Conservation (phyloP, 1,140 invertebrate genomes). For the Hypothenemus hampei region DNA sequence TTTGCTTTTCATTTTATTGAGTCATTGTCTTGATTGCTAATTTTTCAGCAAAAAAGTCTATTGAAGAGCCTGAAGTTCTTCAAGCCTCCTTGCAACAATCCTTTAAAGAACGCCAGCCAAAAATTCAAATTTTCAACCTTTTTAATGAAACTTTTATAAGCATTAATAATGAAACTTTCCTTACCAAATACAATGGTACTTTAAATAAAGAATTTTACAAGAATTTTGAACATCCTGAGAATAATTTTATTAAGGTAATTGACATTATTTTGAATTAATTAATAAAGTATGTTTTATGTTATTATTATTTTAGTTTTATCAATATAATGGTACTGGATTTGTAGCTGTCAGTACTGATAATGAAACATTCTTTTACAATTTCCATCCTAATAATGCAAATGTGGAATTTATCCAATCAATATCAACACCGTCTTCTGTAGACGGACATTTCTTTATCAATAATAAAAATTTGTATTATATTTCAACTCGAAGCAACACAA, state of each 20-base stretch:
- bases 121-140: conserved; percentile 4
- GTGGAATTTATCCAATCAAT: conserved; percentile 15
- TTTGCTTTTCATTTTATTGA: no score
- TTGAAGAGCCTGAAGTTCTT: no score
- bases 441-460: conserved; percentile 28
- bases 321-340: conserved; percentile 13
- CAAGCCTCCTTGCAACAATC: no score
- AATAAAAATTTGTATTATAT: conserved; percentile 27
- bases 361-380: neutral
- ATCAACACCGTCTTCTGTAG: neutral
- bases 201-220: conserved; percentile 6
- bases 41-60: no score
- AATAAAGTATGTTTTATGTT: neutral
- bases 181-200: neutral
- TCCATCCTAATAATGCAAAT: neutral
- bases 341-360: neutral
- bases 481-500: conserved; percentile 13
- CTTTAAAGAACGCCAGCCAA: neutral
- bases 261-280: neutral
- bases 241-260: conserved; percentile 10
- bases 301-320: conserved; percentile 11
- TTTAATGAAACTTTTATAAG: conserved; percentile 14
- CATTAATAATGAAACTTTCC: conserved; percentile 10
- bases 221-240: neutral
- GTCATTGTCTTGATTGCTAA: no score